These are phyloP conservation scores for Poeciliopsis presidionis DNA, from an alignment of 2,797 vertebrate species.

Conservation along the genomic window DNA sequence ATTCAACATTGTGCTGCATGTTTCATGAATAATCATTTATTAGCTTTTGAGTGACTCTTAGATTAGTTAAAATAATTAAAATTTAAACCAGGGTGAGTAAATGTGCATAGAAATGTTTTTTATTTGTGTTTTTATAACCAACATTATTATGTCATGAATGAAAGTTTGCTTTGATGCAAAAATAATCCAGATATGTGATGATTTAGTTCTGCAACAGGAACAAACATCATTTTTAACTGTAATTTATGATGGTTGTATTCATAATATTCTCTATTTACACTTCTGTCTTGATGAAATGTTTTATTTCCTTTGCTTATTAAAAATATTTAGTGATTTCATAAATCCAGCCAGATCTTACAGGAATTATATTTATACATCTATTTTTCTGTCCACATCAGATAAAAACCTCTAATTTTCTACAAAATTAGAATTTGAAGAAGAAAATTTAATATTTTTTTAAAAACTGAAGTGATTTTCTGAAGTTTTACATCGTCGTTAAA, in stretches of 20 bases:
- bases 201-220: neutral
- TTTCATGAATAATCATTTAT: neutral
- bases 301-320: neutral
- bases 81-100: neutral
- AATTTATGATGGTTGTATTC: neutral
- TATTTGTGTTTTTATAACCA: neutral
- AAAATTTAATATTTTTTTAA: neutral
- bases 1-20: neutral
- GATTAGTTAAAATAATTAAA: neutral
- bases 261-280: neutral
- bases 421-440: neutral
- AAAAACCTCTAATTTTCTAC: neutral
- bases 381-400: neutral
- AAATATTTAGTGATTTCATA: neutral
- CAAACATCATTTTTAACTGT: neutral
- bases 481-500: neutral
- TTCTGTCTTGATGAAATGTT: neutral
- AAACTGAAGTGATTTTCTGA: neutral
- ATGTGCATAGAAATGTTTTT: neutral
- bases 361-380: neutral
- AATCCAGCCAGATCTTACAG: neutral
- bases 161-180: neutral
- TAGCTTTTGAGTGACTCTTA: neutral
- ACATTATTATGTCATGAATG: neutral
- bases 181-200: neutral